Conservation (phyloP, 35 echinoderm and acorn worm species). For the Heliocidaris tuberculata region DNA sequence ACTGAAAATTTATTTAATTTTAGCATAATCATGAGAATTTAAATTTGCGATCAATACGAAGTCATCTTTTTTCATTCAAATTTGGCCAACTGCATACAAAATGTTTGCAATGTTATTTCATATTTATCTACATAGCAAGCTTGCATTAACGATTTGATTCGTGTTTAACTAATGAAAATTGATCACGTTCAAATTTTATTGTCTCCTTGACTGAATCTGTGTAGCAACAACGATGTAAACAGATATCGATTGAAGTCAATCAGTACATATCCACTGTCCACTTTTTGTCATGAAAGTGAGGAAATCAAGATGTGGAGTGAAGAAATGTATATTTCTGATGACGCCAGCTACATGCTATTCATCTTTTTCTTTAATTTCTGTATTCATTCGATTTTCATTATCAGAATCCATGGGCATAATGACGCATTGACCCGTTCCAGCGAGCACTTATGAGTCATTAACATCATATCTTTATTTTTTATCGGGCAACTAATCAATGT, state of each 20-base stretch:
- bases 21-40: too few species aligned
- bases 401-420: neutral
- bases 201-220: neutral
- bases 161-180: neutral
- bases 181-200: neutral
- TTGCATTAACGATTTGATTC: neutral
- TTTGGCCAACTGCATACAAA: too few species aligned
- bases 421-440: neutral
- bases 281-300: neutral
- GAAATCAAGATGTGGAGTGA: neutral
- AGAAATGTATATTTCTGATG: neutral
- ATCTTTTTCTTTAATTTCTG: neutral
- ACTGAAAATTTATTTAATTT: too few species aligned
- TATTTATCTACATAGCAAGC: too few species aligned
- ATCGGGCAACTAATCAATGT: neutral
- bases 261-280: neutral
- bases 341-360: neutral
- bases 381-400: neutral
- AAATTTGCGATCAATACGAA: too few species aligned
- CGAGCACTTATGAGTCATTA: neutral
- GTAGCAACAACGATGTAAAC: neutral
- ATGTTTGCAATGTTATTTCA: too few species aligned
- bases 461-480: neutral
- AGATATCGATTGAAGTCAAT: neutral
- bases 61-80: too few species aligned